These are phyloP conservation scores for Baryphthengus martii DNA, from an alignment of 2,113 vertebrate genomes.

Conservation along the genomic window DNA sequence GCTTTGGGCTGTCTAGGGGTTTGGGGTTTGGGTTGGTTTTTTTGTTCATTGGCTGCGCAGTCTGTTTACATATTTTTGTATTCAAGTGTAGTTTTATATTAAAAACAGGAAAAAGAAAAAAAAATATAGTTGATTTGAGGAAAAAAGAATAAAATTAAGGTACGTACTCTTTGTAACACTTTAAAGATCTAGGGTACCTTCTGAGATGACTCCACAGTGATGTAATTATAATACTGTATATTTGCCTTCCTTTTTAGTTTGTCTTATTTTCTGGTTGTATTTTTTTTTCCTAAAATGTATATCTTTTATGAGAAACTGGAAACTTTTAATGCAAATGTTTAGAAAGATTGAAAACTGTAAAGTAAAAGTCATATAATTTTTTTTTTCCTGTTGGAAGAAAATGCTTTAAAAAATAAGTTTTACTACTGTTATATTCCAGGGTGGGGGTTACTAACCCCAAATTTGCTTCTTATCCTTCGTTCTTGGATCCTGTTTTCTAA, in stretches of 20 bases:
- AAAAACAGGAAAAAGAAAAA: constrained; percentile 68
- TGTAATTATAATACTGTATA: constrained; percentile 67
- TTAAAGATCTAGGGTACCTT: constrained; percentile 71
- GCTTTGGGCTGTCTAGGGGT: constrained; percentile 59
- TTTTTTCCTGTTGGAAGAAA: constrained; percentile 66
- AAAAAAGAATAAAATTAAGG: constrained; percentile 38
- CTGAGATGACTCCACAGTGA: constrained; percentile 46
- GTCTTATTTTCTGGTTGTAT: constrained; percentile 72
- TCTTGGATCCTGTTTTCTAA: constrained; percentile 62
- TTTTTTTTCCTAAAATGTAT: constrained; percentile 67
- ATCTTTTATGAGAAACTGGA: constrained; percentile 74
- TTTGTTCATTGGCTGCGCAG: constrained; percentile 77
- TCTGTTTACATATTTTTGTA: constrained; percentile 87
- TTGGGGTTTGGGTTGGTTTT: not conserved
- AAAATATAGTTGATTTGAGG: constrained; percentile 47
- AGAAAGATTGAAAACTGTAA: constrained; percentile 71
- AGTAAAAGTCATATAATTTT: constrained; percentile 67
- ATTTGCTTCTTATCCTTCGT: constrained; percentile 50
- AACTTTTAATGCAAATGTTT: constrained; percentile 70
- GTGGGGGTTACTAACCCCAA: constrained; percentile 47
- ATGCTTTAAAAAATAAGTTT: constrained; percentile 75
- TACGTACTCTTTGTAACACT: constrained; percentile 69
- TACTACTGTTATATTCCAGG: constrained; percentile 72
- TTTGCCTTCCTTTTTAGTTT: constrained; percentile 72
- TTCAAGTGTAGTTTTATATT: constrained; percentile 81